Base-by-base conservation (phyloP, 2,113 vertebrate species). In the Cephalophus harveyi region DNA sequence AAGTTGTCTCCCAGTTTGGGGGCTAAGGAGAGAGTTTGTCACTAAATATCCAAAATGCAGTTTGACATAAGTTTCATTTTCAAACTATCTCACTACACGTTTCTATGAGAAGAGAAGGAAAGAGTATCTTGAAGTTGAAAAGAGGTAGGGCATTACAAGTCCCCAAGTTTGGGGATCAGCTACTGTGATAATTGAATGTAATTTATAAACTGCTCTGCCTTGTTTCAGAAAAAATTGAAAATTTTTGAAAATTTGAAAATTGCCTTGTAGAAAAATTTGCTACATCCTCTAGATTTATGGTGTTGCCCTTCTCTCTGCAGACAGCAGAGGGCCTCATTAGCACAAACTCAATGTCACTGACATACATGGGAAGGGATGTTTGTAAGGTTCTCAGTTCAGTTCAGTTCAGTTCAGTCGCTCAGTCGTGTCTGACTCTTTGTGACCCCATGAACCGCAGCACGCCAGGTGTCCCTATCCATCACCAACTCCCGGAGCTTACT, bases 241-340 rank as follows among this genome's bases (percentile, higher is more conserved):
- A 43, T 43, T 43, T 43, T 43, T 43, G 40, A 43, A 43, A 43
- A 43, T 43, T 43, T 43, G 40, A 43, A 43, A 43, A 43, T 43
- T 43, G 40, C 40, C 40, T 43, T 84, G 59, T 67, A 87, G 94
- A 96, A 89, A 62, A 96, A 92, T 95, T 88, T 67, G 74, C 43
- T 62, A 43, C 43, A 85, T 10, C 48, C 76, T 90, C 15, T 59
- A 57, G 91, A 97, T 97, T 97, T 95, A 94, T 93, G 59, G 76
- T 19, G 2, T 71, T 98, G 96, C 40, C 85, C 88, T 98, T 94
- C 97, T 87, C 93, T 97, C 67, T 97, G 86, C 67, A 88, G 93
- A 96, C 97, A 96, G 96, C 98, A 98, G 98, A 97, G 97, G 97
- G 98, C 97, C 81, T 83, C 97, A 86, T 94, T 88, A 95, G 93